Evolutionary conservation across 2,797 vertebrate species (phyloP).

Genomic region (Coreius guichenoti): DNA sequence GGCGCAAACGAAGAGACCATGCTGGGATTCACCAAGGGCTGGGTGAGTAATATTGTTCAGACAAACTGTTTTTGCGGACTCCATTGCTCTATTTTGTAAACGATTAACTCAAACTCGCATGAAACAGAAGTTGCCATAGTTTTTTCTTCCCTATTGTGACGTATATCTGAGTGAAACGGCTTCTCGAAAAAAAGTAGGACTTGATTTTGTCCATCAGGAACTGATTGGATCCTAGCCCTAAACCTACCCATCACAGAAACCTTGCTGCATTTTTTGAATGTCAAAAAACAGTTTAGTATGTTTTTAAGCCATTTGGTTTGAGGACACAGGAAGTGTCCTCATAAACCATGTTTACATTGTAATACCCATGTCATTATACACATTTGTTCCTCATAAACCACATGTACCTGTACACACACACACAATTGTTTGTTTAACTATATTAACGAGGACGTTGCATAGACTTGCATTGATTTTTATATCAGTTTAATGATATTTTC

Average conservation of each 20-base stretch:
- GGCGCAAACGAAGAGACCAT: slow-evolving; percentile 74
- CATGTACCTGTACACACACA: no score
- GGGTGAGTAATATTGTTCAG: slow-evolving; percentile 77
- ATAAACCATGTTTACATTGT: no score
- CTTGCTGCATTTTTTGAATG: no score
- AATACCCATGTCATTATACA: no score
- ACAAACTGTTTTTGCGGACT: not conserved
- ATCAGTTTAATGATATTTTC: not conserved
- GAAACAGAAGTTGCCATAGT: not conserved
- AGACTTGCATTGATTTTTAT: not conserved
- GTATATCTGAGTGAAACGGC: not conserved
- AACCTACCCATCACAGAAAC: no score
- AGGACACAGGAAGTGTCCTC: no score
- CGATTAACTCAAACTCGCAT: not conserved
- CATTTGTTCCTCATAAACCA: no score
- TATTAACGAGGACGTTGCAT: not conserved
- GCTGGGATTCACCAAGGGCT: slow-evolving; percentile 72
- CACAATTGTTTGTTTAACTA: not conserved
- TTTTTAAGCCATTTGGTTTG: no score
- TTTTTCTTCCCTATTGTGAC: not conserved
- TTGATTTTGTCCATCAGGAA: no score
- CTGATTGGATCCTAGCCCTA: no score
- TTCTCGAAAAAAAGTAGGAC: no score
- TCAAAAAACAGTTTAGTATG: no score
- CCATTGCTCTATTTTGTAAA: not conserved